Base-by-base conservation (phyloP, 2,888 invertebrate species). In the Lucinisca nassula region DNA sequence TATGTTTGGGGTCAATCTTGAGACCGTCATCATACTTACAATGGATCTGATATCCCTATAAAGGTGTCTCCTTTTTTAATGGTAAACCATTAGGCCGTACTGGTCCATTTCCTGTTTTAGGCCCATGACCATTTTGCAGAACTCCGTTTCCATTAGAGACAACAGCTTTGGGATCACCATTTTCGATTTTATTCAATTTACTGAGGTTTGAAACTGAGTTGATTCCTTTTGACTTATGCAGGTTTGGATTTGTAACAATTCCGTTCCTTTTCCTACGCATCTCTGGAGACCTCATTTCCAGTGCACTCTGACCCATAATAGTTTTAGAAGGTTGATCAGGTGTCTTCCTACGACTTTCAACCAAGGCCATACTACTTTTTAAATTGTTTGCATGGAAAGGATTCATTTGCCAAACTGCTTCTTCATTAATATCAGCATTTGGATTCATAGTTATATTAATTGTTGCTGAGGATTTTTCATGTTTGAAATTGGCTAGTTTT, bases 61-160 rank as follows among this genome's bases (percentile, higher is more conserved):
- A 95, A 32, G 98, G 98, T 90, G 98, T 98, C 96, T 98, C 98
- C 96, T 98, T 98, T 95, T 98, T 97, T 98, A 98, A 98, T 93
- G 98, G 98, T 94, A 98, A 98, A 92, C 98, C 98, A 97, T 98
- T 98, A 45, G 96, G 95, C 82, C 96, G 89, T 6, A 90, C 81
- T 17, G 93, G 88, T 2, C 90, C 92, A 75, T 67, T 79, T 78
- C 37, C 61, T 8, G 30, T 61, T 14, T 14, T 24, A 6, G 55
- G 49, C n/a, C 76, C 79, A 27, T 81, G 77, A 2, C 89, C 89
- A 83, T 89, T 90, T 27, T 35, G 40, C 35, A 40, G n/a, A 12
- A n/a, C 24, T 72, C 37, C 37, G 24, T 37, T 72, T 8, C 85
- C 81, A 78, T 55, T 80, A 79, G 40, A 55, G 51, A 14, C 74